Evolutionary conservation across 2,797 vertebrate species (phyloP).

Genomic region (Chloroceryle inda): DNA sequence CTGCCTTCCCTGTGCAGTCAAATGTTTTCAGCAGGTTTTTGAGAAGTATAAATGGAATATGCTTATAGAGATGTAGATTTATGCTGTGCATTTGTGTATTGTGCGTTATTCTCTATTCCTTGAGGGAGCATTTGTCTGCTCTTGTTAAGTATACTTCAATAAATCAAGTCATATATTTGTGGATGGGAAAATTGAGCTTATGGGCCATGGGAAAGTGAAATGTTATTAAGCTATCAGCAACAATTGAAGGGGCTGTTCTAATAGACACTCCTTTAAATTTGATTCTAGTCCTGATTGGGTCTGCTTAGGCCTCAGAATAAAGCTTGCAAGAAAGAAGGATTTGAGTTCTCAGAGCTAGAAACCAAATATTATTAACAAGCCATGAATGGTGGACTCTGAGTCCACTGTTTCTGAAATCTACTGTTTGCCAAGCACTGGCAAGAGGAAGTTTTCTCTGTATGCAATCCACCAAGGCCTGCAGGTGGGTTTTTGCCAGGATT

Average conservation of each 20-base stretch:
- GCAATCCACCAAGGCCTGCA: not conserved
- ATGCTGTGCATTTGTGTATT: not conserved
- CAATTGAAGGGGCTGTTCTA: not conserved
- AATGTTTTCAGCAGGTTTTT: not conserved
- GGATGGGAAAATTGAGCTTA: not conserved
- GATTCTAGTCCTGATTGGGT: not conserved
- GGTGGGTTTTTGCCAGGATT: not conserved
- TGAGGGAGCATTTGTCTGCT: not conserved
- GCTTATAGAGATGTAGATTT: not conserved
- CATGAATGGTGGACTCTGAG: not conserved
- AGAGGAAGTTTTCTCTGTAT: not conserved
- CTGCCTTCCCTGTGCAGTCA: not conserved
- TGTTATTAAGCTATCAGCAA: not conserved
- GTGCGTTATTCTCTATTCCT: not conserved
- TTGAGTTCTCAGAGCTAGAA: not conserved
- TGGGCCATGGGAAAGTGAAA: not conserved
- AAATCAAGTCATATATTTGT: not conserved
- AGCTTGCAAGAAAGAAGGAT: not conserved
- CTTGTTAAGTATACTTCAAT: not conserved
- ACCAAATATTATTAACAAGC: not conserved
- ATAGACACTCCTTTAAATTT: not conserved
- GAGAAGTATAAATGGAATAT: not conserved
- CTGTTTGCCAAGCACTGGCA: not conserved
- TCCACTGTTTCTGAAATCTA: not conserved
- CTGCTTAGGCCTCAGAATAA: not conserved